A percentile compares a stretch with the other conserved stretches of the same genome.
Evolutionary conservation across 2,888 invertebrate genomes (phyloP).

Genomic region (Patella pellucida): DNA sequence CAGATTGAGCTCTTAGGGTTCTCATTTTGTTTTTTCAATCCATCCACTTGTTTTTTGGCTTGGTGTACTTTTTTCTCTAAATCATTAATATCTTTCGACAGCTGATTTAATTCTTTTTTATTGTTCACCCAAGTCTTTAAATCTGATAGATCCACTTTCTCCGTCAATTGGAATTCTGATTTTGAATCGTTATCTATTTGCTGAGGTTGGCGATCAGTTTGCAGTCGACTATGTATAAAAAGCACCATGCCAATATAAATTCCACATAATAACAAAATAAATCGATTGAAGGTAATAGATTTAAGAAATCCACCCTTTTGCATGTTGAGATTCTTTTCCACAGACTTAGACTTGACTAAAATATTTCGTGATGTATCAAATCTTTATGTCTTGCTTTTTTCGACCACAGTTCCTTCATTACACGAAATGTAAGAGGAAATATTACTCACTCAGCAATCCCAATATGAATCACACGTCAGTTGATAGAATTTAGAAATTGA

Average conservation of each 20-base stretch:
- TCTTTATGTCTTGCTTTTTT: not conserved
- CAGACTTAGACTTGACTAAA: not conserved
- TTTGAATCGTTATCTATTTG: conserved; percentile 8
- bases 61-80: conserved; percentile 16
- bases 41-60: conserved; percentile 12
- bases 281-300: conserved; percentile 23
- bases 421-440: not conserved
- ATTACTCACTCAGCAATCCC: too few species aligned
- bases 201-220: conserved; percentile 34
- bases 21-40: not conserved
- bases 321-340: conserved; percentile 13
- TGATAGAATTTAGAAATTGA: too few species aligned
- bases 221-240: conserved; percentile 51
- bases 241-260: conserved; percentile 49
- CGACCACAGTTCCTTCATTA: conserved; percentile 3
- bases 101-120: conserved; percentile 17
- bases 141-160: conserved; percentile 12
- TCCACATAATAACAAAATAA: conserved; percentile 38
- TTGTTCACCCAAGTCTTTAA: conserved; percentile 22
- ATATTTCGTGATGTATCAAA: not conserved
- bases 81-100: conserved; percentile 18
- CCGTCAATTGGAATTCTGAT: not conserved
- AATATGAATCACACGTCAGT: too few species aligned
- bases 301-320: conserved; percentile 13
- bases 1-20: not conserved